These are phyloP conservation scores for Drosophila erecta DNA, from an alignment of 1,140 invertebrate species.

Conservation along the genomic window DNA sequence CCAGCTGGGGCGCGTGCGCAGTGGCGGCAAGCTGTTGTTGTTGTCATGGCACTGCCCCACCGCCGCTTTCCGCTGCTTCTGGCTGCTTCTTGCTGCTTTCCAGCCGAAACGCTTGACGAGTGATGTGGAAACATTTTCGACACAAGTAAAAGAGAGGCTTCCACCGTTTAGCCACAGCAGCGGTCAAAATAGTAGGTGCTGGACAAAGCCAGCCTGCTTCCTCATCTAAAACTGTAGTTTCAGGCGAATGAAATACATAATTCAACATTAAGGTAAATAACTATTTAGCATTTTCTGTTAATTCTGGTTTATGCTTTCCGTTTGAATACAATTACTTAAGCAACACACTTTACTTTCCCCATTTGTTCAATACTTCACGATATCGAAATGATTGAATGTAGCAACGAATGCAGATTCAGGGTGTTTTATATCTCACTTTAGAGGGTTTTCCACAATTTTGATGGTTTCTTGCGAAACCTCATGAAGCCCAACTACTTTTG, in stretches of 20 bases:
- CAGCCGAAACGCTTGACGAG: conserved; percentile 84
- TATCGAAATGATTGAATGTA: too few relatives aligned
- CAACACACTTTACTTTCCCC: too few relatives aligned
- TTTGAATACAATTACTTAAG: too few relatives aligned
- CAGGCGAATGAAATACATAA: too few relatives aligned
- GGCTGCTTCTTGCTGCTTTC: conserved; percentile 58
- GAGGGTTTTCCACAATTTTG: neutral
- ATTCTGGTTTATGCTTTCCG: too few relatives aligned
- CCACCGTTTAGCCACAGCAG: conserved; percentile 29
- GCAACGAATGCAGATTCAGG: too few relatives aligned
- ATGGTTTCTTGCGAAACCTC: neutral
- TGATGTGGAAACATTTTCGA: conserved; percentile 85
- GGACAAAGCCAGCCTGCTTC: neutral
- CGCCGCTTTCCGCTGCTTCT: conserved; percentile 74
- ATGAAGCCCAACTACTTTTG: neutral
- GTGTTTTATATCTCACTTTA: neutral
- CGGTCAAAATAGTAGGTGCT: neutral
- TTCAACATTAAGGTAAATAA: too few relatives aligned
- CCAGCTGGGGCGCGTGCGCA: conserved; percentile 76
- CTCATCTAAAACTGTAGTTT: neutral
- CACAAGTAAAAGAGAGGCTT: conserved; percentile 70
- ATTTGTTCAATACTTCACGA: too few relatives aligned
- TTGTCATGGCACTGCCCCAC: conserved; percentile 57
- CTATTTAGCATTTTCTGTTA: too few relatives aligned
- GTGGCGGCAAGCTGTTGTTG: conserved; percentile 45